Conservation (phyloP, 1,140 invertebrate genomes). For the Steinernema khuongi region DNA sequence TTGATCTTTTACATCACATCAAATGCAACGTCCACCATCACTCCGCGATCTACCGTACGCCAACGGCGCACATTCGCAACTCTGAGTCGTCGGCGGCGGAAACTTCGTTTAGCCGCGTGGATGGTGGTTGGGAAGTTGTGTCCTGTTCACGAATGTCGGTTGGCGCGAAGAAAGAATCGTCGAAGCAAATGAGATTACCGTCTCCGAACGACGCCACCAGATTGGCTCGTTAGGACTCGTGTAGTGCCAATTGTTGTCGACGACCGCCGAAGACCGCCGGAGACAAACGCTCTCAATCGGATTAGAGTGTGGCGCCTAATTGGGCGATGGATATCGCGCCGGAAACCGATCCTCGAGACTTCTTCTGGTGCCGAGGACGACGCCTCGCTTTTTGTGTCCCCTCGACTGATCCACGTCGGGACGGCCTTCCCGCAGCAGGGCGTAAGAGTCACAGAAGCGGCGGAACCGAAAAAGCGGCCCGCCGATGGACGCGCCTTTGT, state of each 20-base stretch:
- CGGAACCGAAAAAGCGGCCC: too few species aligned
- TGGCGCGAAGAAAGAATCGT: conserved; percentile 12
- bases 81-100: neutral
- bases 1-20: too few species aligned
- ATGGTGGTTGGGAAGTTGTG: conserved; percentile 1
- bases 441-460: too few species aligned
- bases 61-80: neutral
- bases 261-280: neutral
- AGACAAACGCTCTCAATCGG: conserved; percentile 16
- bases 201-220: conserved; percentile 14
- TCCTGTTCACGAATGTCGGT: neutral
- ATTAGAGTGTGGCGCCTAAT: conserved; percentile 16
- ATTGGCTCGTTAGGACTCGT: conserved; percentile 10
- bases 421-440: too few species aligned
- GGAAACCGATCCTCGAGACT: too few species aligned
- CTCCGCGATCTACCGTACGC: neutral
- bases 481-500: neutral
- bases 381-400: too few species aligned
- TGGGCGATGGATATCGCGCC: conserved; percentile 5
- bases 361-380: too few species aligned
- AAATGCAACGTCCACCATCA: neutral
- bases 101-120: neutral
- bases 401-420: too few species aligned
- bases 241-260: conserved; percentile 16
- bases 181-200: conserved; percentile 16